A percentile compares a stretch with the other conserved stretches of the same genome.
phyloP scores from a whole-genome alignment of 2,888 invertebrate species.

The Drosophila fulvimacula region DNA sequence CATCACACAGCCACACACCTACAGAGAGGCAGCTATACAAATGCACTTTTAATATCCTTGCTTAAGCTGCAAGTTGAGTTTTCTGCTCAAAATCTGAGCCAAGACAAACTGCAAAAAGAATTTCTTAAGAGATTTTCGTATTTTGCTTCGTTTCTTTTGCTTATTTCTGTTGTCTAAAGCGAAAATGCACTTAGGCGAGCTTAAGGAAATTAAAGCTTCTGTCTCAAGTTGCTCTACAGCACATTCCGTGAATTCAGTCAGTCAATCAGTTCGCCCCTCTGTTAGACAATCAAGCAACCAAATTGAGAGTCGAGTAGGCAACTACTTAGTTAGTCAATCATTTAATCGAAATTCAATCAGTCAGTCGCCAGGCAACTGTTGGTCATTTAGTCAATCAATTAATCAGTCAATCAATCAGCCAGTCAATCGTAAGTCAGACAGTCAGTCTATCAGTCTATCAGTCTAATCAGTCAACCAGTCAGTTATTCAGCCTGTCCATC shows the following conservation, averaged over 20 bases:
- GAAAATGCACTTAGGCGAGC: background rate
- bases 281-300: background rate
- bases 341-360: background rate
- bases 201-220: background rate
- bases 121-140: background rate
- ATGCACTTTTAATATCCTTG: conserved; percentile 28
- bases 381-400: background rate
- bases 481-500: too few relatives aligned
- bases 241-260: background rate
- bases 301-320: too few relatives aligned
- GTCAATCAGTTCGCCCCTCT: background rate
- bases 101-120: background rate
- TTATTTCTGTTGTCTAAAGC: background rate
- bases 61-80: conserved; percentile 1
- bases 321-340: too few relatives aligned
- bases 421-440: background rate
- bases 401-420: background rate
- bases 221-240: background rate
- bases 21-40: conserved; percentile 12
- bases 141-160: background rate
- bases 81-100: background rate
- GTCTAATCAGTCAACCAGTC: background rate
- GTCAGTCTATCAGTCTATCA: too few relatives aligned
- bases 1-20: conserved; percentile 1
- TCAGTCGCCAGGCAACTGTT: too few relatives aligned